Evolutionary conservation across 2,888 invertebrate species (phyloP).

Genomic region (Drosophila gaucha): DNA sequence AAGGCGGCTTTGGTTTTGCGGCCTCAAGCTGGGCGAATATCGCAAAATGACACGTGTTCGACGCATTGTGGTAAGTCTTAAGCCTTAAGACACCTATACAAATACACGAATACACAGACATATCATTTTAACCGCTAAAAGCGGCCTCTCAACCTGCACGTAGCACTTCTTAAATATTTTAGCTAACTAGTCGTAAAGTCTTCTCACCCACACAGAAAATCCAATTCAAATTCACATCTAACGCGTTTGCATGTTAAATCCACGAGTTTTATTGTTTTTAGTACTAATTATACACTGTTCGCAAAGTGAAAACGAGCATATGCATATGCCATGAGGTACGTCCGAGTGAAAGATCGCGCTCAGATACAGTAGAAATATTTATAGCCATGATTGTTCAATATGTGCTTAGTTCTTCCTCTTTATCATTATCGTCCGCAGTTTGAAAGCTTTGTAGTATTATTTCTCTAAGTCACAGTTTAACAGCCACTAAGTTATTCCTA

Average conservation of each 20-base stretch:
- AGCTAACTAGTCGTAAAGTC: conserved; percentile 2
- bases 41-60: conserved; percentile 82
- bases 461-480: no score
- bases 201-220: neutral
- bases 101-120: neutral
- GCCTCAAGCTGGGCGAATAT: conserved; percentile 71
- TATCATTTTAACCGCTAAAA: conserved; percentile 7
- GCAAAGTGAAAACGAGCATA: neutral
- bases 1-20: conserved; percentile 15
- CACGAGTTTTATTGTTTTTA: conserved; percentile 31
- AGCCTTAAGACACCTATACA: conserved; percentile 6
- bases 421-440: no score
- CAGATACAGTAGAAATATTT: no score
- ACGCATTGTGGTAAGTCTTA: conserved; percentile 79
- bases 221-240: conserved; percentile 57
- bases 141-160: conserved; percentile 35
- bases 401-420: no score
- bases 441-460: no score
- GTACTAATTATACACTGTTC: conserved; percentile 50
- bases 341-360: neutral
- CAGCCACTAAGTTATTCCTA: neutral
- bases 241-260: conserved; percentile 66
- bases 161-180: conserved; percentile 44
- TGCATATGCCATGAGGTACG: neutral
- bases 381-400: no score